phyloP scores from a whole-genome alignment of 2,888 invertebrate genomes.

The Elmis aenea region DNA sequence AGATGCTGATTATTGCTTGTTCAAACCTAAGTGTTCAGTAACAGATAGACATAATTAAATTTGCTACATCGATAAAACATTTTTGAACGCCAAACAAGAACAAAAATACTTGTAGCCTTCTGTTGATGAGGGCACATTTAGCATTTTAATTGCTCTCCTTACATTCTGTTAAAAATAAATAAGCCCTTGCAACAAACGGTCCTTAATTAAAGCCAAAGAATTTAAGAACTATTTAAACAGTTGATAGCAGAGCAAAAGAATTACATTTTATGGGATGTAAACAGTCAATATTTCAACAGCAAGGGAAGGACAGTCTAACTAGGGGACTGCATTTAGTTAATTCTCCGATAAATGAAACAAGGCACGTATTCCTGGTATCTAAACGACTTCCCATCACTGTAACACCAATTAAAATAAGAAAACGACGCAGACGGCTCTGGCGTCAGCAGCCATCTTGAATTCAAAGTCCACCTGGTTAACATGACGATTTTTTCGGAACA shows the following conservation, averaged over 20 bases:
- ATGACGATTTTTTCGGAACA: constrained; percentile 43
- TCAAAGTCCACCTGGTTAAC: constrained; percentile 43
- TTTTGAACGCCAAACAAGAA: too few species aligned
- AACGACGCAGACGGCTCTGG: constrained; percentile 39
- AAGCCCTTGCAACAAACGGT: constrained; percentile 4
- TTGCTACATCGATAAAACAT: too few species aligned
- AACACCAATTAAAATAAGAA: constrained; percentile 44
- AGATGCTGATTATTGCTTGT: too few species aligned
- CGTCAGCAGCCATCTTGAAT: constrained; percentile 46
- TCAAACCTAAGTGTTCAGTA: too few species aligned
- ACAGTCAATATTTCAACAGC: constrained; percentile 20
- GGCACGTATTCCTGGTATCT: constrained; percentile 42
- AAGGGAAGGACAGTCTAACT: constrained; percentile 17
- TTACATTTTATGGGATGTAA: constrained; percentile 23
- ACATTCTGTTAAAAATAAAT: constrained; percentile 2
- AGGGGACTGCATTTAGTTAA: constrained; percentile 29
- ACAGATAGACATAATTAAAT: too few species aligned
- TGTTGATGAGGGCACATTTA: constrained; percentile 1
- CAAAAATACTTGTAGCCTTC: too few species aligned
- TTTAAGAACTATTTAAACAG: constrained; percentile 17
- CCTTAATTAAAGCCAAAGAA: constrained; percentile 17
- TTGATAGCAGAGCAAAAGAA: constrained; percentile 17
- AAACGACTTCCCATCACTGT: constrained; percentile 44
- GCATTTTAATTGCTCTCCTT: constrained; percentile 7
- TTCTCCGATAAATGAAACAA: constrained; percentile 42